phyloP scores from a whole-genome alignment of 2,888 invertebrate genomes.

The Callosobruchus maculatus region DNA sequence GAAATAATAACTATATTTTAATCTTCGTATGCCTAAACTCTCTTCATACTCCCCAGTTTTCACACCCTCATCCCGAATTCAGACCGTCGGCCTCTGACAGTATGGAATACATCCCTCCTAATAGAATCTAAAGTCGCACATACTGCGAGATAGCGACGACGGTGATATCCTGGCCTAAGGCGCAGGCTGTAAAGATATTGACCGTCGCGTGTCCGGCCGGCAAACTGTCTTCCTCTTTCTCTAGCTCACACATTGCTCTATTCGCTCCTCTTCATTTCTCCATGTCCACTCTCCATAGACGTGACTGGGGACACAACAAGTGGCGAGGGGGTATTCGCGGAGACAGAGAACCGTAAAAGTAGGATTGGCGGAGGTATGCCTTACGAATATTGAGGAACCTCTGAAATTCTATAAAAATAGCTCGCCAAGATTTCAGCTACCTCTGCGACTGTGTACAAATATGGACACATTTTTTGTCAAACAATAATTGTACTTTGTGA shows the following conservation, averaged over 20 bases:
- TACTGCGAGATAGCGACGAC: conserved; percentile 2
- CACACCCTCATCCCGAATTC: neutral
- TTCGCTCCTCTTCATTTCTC: conserved; percentile 28
- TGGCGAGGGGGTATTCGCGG: neutral
- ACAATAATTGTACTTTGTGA: too few species aligned
- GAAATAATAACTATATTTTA: too few species aligned
- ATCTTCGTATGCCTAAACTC: neutral
- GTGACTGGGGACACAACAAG: conserved; percentile 42
- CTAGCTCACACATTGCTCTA: conserved; percentile 16
- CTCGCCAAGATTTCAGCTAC: too few species aligned
- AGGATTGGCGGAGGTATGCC: conserved; percentile 7
- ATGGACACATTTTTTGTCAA: too few species aligned
- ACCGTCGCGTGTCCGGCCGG: conserved; percentile 34
- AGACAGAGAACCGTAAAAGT: conserved; percentile 13
- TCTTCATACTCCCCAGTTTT: neutral
- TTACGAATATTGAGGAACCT: too few species aligned
- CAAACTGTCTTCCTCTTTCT: conserved; percentile 27
- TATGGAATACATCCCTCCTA: neutral
- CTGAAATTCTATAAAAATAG: too few species aligned
- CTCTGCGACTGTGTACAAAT: too few species aligned
- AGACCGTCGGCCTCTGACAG: neutral
- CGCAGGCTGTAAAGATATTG: conserved; percentile 38
- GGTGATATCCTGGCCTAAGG: conserved; percentile 19
- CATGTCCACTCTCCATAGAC: conserved; percentile 10
- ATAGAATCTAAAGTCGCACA: neutral